Evolutionary conservation across 2,888 invertebrate genomes (phyloP).

Genomic region (Dryomyza anilis): DNA sequence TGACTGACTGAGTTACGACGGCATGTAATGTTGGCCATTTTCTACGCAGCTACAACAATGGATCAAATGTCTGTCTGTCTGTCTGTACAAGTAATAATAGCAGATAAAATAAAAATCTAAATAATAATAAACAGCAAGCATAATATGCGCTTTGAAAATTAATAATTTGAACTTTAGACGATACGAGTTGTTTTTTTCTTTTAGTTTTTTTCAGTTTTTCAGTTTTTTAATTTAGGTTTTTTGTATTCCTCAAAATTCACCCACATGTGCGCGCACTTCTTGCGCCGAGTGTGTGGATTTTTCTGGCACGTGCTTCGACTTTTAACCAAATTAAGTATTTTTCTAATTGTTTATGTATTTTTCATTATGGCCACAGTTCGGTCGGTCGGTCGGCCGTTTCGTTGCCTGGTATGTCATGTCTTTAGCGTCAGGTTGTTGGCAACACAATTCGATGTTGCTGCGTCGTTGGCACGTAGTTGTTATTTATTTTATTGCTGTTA

Average conservation of each 20-base stretch:
- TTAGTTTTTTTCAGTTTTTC: no score
- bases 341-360: background rate
- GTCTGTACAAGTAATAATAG: background rate
- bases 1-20: background rate
- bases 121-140: background rate
- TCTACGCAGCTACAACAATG: background rate
- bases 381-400: background rate
- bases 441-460: background rate
- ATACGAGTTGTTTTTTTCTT: no score
- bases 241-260: no score
- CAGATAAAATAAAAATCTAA: background rate
- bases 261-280: no score
- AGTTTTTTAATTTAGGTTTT: background rate
- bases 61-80: background rate
- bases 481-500: conserved; percentile 9
- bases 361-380: background rate
- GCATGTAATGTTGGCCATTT: no score
- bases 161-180: background rate
- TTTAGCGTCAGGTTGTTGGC: background rate
- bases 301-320: background rate
- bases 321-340: background rate
- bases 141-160: background rate
- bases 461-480: conserved; percentile 4
- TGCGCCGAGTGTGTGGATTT: no score
- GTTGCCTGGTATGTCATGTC: no score